Evolutionary conservation across 1,140 invertebrate species (phyloP), one percentile per base, ranked within the genome.

Genomic region (Euwallacea fornicatus): DNA sequence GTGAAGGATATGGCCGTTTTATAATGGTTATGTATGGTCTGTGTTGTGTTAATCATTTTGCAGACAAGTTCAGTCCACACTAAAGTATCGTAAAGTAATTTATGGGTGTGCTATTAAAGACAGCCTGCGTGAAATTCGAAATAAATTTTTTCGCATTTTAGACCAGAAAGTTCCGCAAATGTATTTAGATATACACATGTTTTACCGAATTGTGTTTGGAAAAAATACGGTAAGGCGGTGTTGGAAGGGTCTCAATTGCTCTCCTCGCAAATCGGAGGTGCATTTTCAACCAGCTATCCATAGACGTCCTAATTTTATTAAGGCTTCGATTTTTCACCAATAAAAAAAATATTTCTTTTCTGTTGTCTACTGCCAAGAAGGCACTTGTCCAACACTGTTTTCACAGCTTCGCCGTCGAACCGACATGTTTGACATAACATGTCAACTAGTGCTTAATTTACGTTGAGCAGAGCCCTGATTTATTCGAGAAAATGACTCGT

Each of bases 1-100:
- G 61, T 21, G 61, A 63, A 46, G 42, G 16, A 63, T 46, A 63
- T 63, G 6, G 61, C 44, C 61, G 44, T 53, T 65, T 54, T 65
- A 65, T 54, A 54, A 54, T 33, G 46, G 7, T 65, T 65, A 53
- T 65, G 63, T 65, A 46, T 33, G 21, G 21, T 33, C 21, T 33
- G 21, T 33, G 21, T 33, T 42, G 11, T 54, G 46, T 65, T 65
- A 65, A 65, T 65, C 63, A 54, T 65, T 65, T 65, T 21, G 63
- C 63, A 54, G 63, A 65, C 63, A 65, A 65, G 47, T 65, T 65
- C 50, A 65, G 16, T 65, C 21, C 63, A 54, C 63, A 65, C 63
- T 53, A 41, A 62, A 63, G 54, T 46, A 65, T 54, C 50, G 16
- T 54, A 41, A 65, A 65, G 13, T 65, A 65, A 65, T 65, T 65